These are phyloP conservation scores for Anadara kagoshimensis DNA, from an alignment of 1,140 invertebrate species.

Conservation along the genomic window DNA sequence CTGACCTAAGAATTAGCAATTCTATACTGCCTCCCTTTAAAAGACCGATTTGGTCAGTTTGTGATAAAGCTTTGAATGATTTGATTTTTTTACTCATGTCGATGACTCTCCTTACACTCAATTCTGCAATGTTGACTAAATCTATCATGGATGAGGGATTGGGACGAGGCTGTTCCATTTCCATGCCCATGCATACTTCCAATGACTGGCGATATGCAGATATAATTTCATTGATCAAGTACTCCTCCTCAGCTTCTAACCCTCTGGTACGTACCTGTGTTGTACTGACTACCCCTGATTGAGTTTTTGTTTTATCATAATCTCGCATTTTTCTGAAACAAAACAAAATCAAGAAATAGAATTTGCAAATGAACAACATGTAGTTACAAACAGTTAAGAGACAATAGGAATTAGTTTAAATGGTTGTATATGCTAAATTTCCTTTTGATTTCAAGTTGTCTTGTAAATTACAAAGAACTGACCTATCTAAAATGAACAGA, in stretches of 20 bases:
- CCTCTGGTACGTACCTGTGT: slow-evolving; percentile 57
- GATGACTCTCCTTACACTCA: slow-evolving; percentile 73
- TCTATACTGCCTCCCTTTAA: slow-evolving; percentile 76
- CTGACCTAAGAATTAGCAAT: slow-evolving; percentile 75
- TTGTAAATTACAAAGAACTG: no score
- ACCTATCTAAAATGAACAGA: no score
- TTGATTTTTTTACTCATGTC: slow-evolving; percentile 75
- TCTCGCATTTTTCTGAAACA: slow-evolving; percentile 65
- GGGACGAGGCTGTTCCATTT: slow-evolving; percentile 62
- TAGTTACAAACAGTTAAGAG: not conserved
- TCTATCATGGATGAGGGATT: slow-evolving; percentile 62
- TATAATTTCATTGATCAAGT: slow-evolving; percentile 68
- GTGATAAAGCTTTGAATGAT: slow-evolving; percentile 72
- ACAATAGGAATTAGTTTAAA: no score
- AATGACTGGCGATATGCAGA: slow-evolving; percentile 70
- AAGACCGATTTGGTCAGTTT: slow-evolving; percentile 75
- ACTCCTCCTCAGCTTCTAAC: slow-evolving; percentile 65
- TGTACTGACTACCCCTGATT: slow-evolving; percentile 64
- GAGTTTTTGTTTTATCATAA: slow-evolving; percentile 57
- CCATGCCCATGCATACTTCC: slow-evolving; percentile 67
- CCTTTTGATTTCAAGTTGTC: no score
- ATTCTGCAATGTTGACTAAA: slow-evolving; percentile 73
- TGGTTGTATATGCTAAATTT: no score
- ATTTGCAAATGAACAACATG: no score
- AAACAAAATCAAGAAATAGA: slow-evolving; percentile 14